Conservation (phyloP, 1,140 invertebrate genomes). For the Sitodiplosis mosellana region DNA sequence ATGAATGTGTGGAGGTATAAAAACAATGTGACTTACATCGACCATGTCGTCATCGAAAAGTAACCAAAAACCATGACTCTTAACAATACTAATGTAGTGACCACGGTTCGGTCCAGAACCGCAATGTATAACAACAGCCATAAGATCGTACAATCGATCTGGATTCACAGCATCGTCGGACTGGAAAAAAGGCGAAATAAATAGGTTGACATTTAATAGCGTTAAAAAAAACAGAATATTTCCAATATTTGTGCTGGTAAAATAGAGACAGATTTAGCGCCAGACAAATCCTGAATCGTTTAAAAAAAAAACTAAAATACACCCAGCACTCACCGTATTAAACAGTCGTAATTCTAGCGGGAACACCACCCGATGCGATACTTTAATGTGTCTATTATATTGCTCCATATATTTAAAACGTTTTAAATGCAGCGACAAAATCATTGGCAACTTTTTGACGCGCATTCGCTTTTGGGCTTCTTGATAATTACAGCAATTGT, state of each 20-base stretch:
- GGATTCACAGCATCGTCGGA: slow-evolving; percentile 96
- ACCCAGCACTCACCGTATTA: slow-evolving; percentile 67
- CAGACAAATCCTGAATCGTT: background rate
- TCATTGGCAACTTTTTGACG: slow-evolving; percentile 95
- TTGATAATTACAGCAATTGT: slow-evolving; percentile 97
- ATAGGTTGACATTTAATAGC: no score
- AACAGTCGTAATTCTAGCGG: slow-evolving; percentile 93
- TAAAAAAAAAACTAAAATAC: background rate
- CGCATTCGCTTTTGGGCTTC: slow-evolving; percentile 96
- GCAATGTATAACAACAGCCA: slow-evolving; percentile 98
- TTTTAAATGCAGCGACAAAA: slow-evolving; percentile 94
- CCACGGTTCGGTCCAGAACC: slow-evolving; percentile 96
- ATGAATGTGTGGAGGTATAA: background rate
- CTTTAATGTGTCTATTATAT: slow-evolving; percentile 95
- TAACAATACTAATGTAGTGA: slow-evolving; percentile 99
- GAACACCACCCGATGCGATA: slow-evolving; percentile 97
- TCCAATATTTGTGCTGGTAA: slow-evolving; percentile 2
- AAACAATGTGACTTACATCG: slow-evolving; percentile 55
- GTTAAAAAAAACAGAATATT: no score
- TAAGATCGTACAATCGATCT: slow-evolving; percentile 92
- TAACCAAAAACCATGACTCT: slow-evolving; percentile 97
- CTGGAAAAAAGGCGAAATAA: slow-evolving; percentile 32
- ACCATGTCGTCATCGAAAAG: slow-evolving; percentile 99
- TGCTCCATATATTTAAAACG: slow-evolving; percentile 99
- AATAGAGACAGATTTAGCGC: background rate